Evolutionary conservation across 2,797 vertebrate species (phyloP).

Genomic region (Halcyon leucocephala): DNA sequence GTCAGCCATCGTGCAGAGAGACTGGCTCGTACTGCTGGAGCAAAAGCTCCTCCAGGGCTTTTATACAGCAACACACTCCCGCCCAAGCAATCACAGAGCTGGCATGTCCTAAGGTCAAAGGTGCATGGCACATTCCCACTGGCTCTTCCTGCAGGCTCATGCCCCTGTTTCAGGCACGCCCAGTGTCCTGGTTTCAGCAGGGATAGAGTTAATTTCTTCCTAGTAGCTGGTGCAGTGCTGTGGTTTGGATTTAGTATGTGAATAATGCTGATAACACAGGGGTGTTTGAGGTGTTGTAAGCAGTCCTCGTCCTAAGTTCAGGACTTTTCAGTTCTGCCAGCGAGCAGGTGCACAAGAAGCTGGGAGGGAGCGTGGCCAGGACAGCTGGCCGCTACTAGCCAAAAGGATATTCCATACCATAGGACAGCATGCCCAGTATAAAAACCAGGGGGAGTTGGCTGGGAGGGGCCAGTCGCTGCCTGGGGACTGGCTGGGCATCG

Average conservation of each 20-base stretch:
- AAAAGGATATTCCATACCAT: background rate
- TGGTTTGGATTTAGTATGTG: background rate
- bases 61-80: background rate
- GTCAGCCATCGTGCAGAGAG: slow-evolving; percentile 22
- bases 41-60: background rate
- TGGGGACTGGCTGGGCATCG: background rate
- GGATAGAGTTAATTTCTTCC: background rate
- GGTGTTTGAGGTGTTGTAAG: background rate
- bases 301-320: background rate
- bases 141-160: background rate
- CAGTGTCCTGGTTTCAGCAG: background rate
- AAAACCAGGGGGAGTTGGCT: background rate
- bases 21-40: rapidly evolving
- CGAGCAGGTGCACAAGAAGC: background rate
- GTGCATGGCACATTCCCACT: background rate
- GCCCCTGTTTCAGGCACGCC: background rate
- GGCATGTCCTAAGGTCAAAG: slow-evolving; percentile 53
- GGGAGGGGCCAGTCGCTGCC: background rate
- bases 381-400: background rate
- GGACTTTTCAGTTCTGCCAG: background rate
- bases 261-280: too few relatives aligned
- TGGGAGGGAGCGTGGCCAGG: background rate
- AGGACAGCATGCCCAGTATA: background rate
- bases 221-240: background rate
- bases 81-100: background rate